These are phyloP conservation scores for Chlorops oryzae DNA, from an alignment of 1,140 invertebrate species.

Conservation along the genomic window DNA sequence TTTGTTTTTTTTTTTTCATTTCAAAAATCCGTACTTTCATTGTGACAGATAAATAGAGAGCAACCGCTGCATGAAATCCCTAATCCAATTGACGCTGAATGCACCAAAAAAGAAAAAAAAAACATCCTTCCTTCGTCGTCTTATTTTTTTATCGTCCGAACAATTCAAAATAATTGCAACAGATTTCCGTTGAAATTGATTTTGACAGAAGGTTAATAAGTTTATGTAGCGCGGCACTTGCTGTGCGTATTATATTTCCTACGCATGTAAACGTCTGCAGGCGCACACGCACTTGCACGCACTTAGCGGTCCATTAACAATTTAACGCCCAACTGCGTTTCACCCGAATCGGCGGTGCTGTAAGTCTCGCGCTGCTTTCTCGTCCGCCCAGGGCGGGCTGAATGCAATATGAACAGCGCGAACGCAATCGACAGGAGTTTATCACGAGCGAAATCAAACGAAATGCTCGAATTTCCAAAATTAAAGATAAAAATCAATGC, in stretches of 20 bases:
- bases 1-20: neutral
- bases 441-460: constrained; percentile 3
- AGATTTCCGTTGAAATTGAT: constrained; percentile 39
- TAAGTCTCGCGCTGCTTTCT: too few relatives aligned
- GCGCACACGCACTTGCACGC: too few relatives aligned
- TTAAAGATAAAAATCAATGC: too few relatives aligned
- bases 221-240: neutral
- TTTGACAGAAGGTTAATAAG: constrained; percentile 44
- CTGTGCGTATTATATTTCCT: too few relatives aligned
- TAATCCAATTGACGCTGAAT: constrained; percentile 10
- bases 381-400: too few relatives aligned
- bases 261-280: too few relatives aligned
- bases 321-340: constrained; percentile 38
- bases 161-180: constrained; percentile 40
- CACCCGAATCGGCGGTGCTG: too few relatives aligned
- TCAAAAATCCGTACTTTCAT: constrained; percentile 1
- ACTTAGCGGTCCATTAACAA: constrained; percentile 25
- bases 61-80: too few relatives aligned
- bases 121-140: neutral
- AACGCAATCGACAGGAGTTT: neutral
- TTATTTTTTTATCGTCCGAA: constrained; percentile 9
- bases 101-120: constrained; percentile 7
- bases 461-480: too few relatives aligned
- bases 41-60: too few relatives aligned
- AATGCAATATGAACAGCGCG: neutral